A percentile compares a stretch with the other conserved stretches of the same genome.
These are phyloP conservation scores for Perizoma affinitatum DNA, from an alignment of 2,888 invertebrate genomes.

Conservation along the genomic window DNA sequence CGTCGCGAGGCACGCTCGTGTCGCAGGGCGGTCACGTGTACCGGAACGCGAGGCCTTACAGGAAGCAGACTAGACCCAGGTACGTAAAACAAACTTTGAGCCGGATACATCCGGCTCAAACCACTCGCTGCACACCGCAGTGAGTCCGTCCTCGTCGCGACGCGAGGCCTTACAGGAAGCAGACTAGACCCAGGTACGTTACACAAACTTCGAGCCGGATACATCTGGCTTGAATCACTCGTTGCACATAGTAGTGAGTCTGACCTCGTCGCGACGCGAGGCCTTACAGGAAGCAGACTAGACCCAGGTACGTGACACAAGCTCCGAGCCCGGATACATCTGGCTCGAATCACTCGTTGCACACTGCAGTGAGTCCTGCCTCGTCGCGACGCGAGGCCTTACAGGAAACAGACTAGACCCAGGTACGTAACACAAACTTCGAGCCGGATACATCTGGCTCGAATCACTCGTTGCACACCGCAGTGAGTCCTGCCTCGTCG, in stretches of 20 bases:
- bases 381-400: constrained; percentile 78
- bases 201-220: constrained; percentile 35
- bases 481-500: too few species aligned
- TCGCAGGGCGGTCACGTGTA: constrained; percentile 82
- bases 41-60: constrained; percentile 75
- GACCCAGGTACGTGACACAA: constrained; percentile 1
- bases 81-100: constrained; percentile 26
- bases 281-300: too few species aligned
- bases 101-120: too few species aligned
- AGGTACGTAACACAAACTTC: constrained; percentile 47
- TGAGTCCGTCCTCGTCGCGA: too few species aligned
- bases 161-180: too few species aligned
- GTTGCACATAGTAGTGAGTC: constrained; percentile 61
- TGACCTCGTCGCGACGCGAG: constrained; percentile 80
- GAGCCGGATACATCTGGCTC: too few species aligned
- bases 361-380: constrained; percentile 77
- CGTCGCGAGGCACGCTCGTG: constrained; percentile 82
- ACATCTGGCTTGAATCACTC: constrained; percentile 57
- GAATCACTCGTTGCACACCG: too few species aligned
- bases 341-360: constrained; percentile 74
- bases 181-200: background rate
- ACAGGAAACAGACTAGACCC: constrained; percentile 52
- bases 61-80: constrained; percentile 57
- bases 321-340: constrained; percentile 46
- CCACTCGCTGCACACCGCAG: too few species aligned